phyloP scores from a whole-genome alignment of 2,797 vertebrate species.

The Paguma larvata region DNA sequence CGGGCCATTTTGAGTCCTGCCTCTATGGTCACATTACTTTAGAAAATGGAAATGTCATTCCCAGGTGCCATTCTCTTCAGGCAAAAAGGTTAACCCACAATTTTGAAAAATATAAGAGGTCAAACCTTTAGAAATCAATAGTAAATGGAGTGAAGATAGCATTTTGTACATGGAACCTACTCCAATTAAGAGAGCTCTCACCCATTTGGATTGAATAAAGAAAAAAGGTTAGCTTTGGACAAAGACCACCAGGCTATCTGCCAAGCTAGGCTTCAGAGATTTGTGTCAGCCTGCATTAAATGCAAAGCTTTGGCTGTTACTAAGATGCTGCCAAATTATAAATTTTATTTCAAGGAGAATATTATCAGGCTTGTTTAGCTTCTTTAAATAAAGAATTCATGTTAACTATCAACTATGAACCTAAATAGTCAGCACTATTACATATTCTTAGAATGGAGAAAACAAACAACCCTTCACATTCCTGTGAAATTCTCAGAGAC shows the following conservation, averaged over 20 bases:
- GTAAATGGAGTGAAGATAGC: constrained; percentile 80
- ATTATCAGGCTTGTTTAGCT: background rate
- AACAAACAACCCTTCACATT: background rate
- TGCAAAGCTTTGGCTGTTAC: constrained; percentile 72
- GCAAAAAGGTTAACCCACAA: constrained; percentile 84
- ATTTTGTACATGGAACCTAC: constrained; percentile 79
- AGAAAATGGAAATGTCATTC: constrained; percentile 85
- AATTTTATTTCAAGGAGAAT: constrained; percentile 80
- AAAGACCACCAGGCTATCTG: constrained; percentile 74
- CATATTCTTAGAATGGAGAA: background rate
- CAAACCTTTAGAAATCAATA: constrained; percentile 87
- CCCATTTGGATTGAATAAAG: constrained; percentile 56
- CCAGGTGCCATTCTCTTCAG: constrained; percentile 84
- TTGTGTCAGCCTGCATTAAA: constrained; percentile 75
- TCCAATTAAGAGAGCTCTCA: constrained; percentile 86
- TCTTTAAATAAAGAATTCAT: background rate
- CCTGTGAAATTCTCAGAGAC: background rate
- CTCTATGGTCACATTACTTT: constrained; percentile 78
- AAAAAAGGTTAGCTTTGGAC: constrained; percentile 72
- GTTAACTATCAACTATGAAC: constrained; percentile 1
- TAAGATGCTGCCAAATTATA: constrained; percentile 73
- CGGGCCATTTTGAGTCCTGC: constrained; percentile 28
- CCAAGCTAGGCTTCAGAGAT: constrained; percentile 74
- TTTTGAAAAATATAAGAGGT: constrained; percentile 82
- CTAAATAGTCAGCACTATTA: background rate